Conservation (phyloP, 2,797 vertebrate genomes). For the Parauchenoglanis punctatus region DNA sequence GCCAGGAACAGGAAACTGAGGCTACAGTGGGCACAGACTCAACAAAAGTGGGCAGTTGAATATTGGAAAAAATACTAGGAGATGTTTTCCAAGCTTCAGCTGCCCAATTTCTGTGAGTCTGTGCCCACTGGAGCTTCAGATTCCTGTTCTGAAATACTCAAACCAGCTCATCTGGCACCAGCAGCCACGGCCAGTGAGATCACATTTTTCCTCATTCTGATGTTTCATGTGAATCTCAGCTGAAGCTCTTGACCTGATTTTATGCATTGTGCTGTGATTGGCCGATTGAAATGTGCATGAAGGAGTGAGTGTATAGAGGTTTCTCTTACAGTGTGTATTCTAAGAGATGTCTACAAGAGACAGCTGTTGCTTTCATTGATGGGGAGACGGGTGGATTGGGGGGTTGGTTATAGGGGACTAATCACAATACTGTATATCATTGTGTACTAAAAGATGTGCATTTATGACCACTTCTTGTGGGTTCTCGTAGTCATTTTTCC, state of each 20-base stretch:
- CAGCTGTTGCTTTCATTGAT: neutral
- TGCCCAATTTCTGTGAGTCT: neutral
- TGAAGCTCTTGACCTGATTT: neutral
- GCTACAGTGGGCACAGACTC: neutral
- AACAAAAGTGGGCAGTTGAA: neutral
- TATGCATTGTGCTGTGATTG: neutral
- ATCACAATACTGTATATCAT: neutral
- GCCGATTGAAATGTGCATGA: neutral
- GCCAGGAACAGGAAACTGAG: neutral
- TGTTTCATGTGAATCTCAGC: neutral
- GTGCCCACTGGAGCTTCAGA: neutral
- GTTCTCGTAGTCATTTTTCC: neutral
- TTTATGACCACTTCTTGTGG: neutral
- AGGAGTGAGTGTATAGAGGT: neutral
- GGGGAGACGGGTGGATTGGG: neutral
- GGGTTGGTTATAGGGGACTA: neutral
- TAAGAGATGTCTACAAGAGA: neutral
- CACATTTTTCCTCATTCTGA: neutral
- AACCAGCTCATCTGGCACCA: neutral
- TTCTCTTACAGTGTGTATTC: neutral
- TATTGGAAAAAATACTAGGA: neutral
- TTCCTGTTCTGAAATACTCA: constrained; percentile 12
- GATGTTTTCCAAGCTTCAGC: neutral
- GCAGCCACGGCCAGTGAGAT: neutral
- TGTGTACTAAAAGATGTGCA: neutral